Percentiles rank a stretch among this genome's conserved stretches.
These are phyloP conservation scores for Camponotus pennsylvanicus DNA, from an alignment of 1,140 invertebrate genomes.

Conservation along the genomic window DNA sequence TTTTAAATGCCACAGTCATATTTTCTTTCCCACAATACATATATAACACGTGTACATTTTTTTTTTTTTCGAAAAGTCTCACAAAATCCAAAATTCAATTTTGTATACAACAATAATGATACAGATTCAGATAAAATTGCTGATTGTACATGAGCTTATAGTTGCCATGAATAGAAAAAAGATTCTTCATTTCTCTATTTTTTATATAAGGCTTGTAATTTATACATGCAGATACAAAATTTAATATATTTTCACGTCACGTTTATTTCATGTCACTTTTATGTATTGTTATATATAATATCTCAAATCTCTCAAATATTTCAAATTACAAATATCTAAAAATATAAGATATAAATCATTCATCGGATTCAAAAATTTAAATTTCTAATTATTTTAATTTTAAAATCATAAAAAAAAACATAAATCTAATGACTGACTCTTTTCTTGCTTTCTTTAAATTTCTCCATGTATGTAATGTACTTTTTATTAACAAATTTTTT, in stretches of 20 bases:
- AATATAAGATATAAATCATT: no score
- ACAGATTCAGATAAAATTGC: not conserved
- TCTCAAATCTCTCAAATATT: not conserved
- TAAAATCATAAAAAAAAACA: not conserved
- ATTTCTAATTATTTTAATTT: not conserved
- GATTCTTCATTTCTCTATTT: not conserved
- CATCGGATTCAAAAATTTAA: not conserved
- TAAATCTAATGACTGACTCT: not conserved
- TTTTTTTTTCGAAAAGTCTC: not conserved
- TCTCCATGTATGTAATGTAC: not conserved
- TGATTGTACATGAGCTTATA: not conserved
- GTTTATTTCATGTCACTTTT: not conserved
- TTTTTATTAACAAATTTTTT: not conserved
- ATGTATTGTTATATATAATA: no score
- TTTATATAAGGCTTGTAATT: not conserved
- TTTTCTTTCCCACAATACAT: slow-evolving; percentile 32
- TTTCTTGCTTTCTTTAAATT: not conserved
- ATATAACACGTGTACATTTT: not conserved
- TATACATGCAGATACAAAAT: not conserved
- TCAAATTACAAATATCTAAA: not conserved
- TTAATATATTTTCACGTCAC: not conserved
- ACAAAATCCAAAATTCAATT: slow-evolving; percentile 17
- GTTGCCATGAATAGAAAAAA: not conserved
- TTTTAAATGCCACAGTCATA: slow-evolving; percentile 18
- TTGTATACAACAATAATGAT: not conserved